Base-by-base conservation (phyloP, 2,113 vertebrate genomes). In the Sander vitreus region DNA sequence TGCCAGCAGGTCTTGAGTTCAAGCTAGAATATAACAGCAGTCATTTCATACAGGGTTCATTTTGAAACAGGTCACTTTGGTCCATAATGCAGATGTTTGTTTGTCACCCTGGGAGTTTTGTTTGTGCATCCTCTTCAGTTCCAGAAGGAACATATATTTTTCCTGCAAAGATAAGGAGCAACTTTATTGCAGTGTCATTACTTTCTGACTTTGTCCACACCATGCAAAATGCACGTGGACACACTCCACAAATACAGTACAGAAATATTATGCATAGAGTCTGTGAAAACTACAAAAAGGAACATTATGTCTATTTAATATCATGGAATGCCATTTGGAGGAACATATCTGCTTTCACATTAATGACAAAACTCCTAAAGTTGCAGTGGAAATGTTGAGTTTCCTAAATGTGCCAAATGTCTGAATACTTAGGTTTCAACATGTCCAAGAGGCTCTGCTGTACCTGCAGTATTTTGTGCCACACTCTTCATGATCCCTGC, bases 391-490 rank as follows among this genome's bases (percentile, higher is more conserved):
- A 58, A 58, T 19, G 21, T 23, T 4, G 30, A 30, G 43, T 69
- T 65, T 65, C 59, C 15, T 48, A 18, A 51, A 48, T 50, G 14
- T 21, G 21, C 16, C 18, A 57, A 45, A 67, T 27, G 14, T 62
- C 21, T 33, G 23, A 30, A 21, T 23, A 33, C 6, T 30, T 33
- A n/a, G 10, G 47, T 10, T 72, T 69, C 13, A 54, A 50, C 14
- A 62, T 15, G 3, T 73, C 2, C 18, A 11, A 25, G 60, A 23
- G 71, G 23, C n/a, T 57, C 2, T 50, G 6, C 53, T 73, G 15
- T 85, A 96, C 95, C 94, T 96, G 95, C 95, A 96, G 89, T 92
- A 93, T 48, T 93, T 91, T 2, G 95, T 96, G 45, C 90, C 95
- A 16, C 95, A 96, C 76, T 96, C 95, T 0, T 64, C 36, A 47